Conservation (phyloP, 2,888 invertebrate genomes). For the Brenthis daphne region DNA sequence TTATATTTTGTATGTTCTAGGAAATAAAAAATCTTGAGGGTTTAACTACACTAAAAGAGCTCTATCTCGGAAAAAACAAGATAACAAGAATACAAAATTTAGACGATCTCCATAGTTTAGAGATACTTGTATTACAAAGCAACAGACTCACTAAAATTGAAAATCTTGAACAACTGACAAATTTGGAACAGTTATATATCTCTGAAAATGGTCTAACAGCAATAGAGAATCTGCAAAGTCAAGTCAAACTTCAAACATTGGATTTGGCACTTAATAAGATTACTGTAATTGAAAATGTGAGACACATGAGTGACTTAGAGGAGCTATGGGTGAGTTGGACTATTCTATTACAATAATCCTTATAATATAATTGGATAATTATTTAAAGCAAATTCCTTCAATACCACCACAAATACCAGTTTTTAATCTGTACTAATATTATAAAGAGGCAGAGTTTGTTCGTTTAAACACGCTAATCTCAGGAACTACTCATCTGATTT, state of each 20-base stretch:
- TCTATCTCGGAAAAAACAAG: slow-evolving; percentile 98
- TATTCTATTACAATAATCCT: not conserved
- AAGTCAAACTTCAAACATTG: slow-evolving; percentile 89
- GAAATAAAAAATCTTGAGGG: slow-evolving; percentile 93
- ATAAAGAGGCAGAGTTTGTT: no score
- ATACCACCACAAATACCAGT: no score
- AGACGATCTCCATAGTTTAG: slow-evolving; percentile 86
- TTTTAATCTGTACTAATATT: no score
- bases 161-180: slow-evolving; percentile 87
- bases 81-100: slow-evolving; percentile 93
- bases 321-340: slow-evolving; percentile 94
- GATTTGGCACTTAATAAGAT: slow-evolving; percentile 96
- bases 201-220: slow-evolving; percentile 94
- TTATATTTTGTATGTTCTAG: slow-evolving; percentile 65
- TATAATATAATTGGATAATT: no score
- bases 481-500: no score
- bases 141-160: slow-evolving; percentile 95
- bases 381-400: no score
- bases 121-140: slow-evolving; percentile 93
- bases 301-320: slow-evolving; percentile 88
- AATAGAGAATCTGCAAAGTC: slow-evolving; percentile 89
- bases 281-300: slow-evolving; percentile 88
- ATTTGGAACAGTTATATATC: slow-evolving; percentile 93
- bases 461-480: no score
- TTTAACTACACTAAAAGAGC: slow-evolving; percentile 87